phyloP scores from a whole-genome alignment of 2,888 invertebrate genomes.

The Scaptomyza reducta region DNA sequence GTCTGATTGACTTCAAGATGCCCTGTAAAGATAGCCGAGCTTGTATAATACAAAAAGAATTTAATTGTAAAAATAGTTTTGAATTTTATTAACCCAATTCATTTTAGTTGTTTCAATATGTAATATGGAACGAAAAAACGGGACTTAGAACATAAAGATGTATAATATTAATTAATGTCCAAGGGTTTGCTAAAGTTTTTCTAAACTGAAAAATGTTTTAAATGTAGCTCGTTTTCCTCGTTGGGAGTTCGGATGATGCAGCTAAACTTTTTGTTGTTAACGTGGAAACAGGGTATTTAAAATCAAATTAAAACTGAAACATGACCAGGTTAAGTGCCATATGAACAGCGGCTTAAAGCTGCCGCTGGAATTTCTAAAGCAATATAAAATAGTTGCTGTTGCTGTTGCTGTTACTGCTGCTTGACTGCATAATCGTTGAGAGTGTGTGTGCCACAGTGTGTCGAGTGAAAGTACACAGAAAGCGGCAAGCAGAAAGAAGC shows the following conservation, averaged over 20 bases:
- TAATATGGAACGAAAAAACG: neutral
- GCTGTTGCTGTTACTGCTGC: slow-evolving; percentile 40
- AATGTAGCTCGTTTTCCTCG: no score
- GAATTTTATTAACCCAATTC: neutral
- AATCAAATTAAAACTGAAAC: slow-evolving; percentile 55
- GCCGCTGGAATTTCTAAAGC: slow-evolving; percentile 60
- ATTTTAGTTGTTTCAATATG: neutral
- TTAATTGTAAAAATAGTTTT: neutral
- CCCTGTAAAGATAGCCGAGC: neutral
- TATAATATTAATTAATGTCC: no score
- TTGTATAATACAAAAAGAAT: no score
- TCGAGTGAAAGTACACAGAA: slow-evolving; percentile 69
- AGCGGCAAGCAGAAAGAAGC: slow-evolving; percentile 45
- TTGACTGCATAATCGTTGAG: slow-evolving; percentile 71
- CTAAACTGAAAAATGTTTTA: no score
- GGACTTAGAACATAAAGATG: neutral
- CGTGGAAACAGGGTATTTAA: slow-evolving; percentile 23
- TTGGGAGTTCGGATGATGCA: no score
- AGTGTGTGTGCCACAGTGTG: slow-evolving; percentile 57
- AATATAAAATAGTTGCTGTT: slow-evolving; percentile 25
- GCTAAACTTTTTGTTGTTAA: neutral
- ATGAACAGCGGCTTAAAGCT: slow-evolving; percentile 38
- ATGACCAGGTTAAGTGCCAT: slow-evolving; percentile 56
- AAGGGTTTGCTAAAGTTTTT: no score
- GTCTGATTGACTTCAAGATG: slow-evolving; percentile 13